phyloP scores from a whole-genome alignment of 2,113 vertebrate species.

The Urocynchramus pylzowi region DNA sequence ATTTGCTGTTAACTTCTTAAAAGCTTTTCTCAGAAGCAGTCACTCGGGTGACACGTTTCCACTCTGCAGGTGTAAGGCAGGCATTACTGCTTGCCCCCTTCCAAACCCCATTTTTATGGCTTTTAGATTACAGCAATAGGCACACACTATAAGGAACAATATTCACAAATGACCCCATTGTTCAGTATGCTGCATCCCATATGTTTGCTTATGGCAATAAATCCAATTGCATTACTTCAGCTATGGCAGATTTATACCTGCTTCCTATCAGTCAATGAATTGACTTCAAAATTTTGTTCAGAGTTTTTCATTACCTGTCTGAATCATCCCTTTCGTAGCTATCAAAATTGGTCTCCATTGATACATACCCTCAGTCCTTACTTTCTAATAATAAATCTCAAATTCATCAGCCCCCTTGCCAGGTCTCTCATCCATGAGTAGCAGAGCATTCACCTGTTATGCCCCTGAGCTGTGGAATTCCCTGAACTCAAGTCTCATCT shows the following conservation, averaged over 20 bases:
- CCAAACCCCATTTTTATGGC: constrained; percentile 31
- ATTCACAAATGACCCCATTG: constrained; percentile 41
- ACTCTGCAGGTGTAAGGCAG: neutral
- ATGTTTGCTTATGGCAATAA: constrained; percentile 58
- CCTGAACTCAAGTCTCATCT: constrained; percentile 55
- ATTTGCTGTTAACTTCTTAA: constrained; percentile 44
- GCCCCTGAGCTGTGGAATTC: constrained; percentile 64
- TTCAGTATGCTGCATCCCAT: constrained; percentile 9
- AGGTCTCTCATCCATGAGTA: constrained; percentile 68
- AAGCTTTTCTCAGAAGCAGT: constrained; percentile 39
- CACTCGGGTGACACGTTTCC: neutral
- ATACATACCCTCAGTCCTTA: constrained; percentile 61
- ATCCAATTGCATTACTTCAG: constrained; percentile 62
- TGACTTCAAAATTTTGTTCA: constrained; percentile 72
- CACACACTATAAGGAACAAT: neutral
- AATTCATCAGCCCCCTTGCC: constrained; percentile 73
- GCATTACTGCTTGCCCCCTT: neutral
- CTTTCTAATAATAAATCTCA: constrained; percentile 77
- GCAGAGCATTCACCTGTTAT: constrained; percentile 70
- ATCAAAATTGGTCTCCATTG: constrained; percentile 65
- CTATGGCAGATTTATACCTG: constrained; percentile 66
- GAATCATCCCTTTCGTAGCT: constrained; percentile 61
- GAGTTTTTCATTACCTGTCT: constrained; percentile 71
- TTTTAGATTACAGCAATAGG: constrained; percentile 48
- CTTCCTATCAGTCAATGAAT: constrained; percentile 63